A percentile compares a stretch with the other conserved stretches of the same genome.
Conservation (phyloP, 2,113 vertebrate genomes). For the Oophaga pumilio region DNA sequence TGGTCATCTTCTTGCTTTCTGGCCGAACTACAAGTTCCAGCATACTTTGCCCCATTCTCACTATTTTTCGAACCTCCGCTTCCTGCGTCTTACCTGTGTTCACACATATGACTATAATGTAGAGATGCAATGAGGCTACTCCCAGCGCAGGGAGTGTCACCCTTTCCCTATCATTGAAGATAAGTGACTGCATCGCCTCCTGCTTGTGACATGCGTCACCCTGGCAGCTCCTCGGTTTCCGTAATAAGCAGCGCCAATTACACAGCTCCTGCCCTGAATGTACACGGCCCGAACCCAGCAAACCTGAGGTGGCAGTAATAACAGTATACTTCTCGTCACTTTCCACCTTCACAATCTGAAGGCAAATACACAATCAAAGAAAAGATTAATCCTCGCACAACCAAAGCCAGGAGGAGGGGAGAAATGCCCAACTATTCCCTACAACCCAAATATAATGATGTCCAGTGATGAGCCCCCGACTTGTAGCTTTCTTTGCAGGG, state of each 20-base stretch:
- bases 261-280: conserved; percentile 16
- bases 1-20: too few species aligned
- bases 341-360: conserved; percentile 9
- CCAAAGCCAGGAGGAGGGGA: background rate
- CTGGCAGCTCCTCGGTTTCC: background rate
- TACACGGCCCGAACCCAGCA: background rate
- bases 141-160: background rate
- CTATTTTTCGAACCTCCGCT: background rate
- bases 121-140: background rate
- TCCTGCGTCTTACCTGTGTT: background rate
- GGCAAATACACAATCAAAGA: conserved; percentile 27
- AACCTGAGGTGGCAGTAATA: background rate
- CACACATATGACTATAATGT: background rate
- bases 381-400: conserved; percentile 15
- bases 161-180: background rate
- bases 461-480: too few species aligned
- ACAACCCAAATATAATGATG: too few species aligned
- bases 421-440: background rate
- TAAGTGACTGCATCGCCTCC: background rate
- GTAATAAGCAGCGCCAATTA: background rate
- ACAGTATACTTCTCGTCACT: background rate
- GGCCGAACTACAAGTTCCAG: too few species aligned
- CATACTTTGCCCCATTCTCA: background rate
- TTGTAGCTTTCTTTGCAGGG: too few species aligned
- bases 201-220: background rate